phyloP scores from a whole-genome alignment of 2,888 invertebrate species.

The Ennomos quercinarius region DNA sequence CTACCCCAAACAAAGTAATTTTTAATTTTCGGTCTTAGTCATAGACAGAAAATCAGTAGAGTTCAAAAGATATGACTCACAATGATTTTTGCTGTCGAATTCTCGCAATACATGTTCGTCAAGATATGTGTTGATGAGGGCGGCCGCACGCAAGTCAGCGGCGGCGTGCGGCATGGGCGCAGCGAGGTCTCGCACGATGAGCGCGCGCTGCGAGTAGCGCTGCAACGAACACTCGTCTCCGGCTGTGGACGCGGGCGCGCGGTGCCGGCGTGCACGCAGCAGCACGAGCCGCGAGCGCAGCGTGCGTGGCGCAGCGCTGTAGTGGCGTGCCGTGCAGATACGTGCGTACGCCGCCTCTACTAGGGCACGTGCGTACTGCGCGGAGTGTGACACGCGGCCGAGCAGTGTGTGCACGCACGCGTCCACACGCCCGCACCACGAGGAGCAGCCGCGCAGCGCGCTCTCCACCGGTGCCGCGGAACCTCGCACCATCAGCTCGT shows the following conservation, averaged over 20 bases:
- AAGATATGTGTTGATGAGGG: conserved; percentile 58
- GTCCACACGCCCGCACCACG: conserved; percentile 52
- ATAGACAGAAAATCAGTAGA: too few species aligned
- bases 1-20: too few species aligned
- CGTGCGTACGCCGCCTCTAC: conserved; percentile 55
- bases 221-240: conserved; percentile 23
- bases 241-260: conserved; percentile 2
- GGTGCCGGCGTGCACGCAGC: conserved; percentile 6
- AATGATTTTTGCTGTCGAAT: too few species aligned
- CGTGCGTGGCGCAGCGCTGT: conserved; percentile 36
- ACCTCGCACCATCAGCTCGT: conserved; percentile 36
- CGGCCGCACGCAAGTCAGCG: conserved; percentile 40
- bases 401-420: conserved; percentile 52
- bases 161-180: conserved; percentile 25
- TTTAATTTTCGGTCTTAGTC: too few species aligned
- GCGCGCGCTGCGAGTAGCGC: conserved; percentile 47
- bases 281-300: conserved; percentile 31
- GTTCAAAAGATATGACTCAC: too few species aligned
- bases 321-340: conserved; percentile 39
- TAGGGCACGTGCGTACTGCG: conserved; percentile 59
- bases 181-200: conserved; percentile 47
- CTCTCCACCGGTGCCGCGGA: conserved; percentile 31
- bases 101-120: conserved; percentile 23
- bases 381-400: conserved; percentile 59
- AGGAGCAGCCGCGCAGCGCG: conserved; percentile 21